Evolutionary conservation across 1,140 invertebrate species (phyloP).

Genomic region (Bombus superbus): DNA sequence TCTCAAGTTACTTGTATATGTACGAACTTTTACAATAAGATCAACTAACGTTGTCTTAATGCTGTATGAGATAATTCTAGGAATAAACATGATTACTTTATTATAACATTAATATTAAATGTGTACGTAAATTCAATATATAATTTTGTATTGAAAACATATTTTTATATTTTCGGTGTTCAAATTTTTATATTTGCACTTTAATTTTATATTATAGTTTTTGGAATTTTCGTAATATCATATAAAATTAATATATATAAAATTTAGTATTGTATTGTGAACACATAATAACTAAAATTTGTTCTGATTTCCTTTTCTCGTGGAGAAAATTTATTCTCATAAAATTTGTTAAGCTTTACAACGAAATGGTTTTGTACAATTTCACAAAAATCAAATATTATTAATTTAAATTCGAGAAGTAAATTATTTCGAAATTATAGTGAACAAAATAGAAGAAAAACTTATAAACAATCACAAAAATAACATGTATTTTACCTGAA

Average conservation of each 20-base stretch:
- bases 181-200: neutral
- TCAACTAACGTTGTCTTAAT: neutral
- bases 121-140: no score
- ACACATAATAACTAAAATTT: neutral
- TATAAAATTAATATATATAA: neutral
- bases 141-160: neutral
- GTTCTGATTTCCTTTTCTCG: neutral
- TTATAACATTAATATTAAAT: no score
- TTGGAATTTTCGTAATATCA: neutral
- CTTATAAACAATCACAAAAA: neutral
- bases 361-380: no score
- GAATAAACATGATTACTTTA: neutral
- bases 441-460: neutral
- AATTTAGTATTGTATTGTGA: neutral
- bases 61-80: neutral
- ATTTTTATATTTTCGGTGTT: neutral
- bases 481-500: conserved; percentile 77
- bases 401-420: neutral
- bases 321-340: neutral
- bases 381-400: no score
- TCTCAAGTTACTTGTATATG: neutral
- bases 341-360: neutral
- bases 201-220: neutral
- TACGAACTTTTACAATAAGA: neutral
- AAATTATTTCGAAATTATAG: neutral